Conservation (phyloP, 2,888 invertebrate species). For the Pristionchus exspectatus region DNA sequence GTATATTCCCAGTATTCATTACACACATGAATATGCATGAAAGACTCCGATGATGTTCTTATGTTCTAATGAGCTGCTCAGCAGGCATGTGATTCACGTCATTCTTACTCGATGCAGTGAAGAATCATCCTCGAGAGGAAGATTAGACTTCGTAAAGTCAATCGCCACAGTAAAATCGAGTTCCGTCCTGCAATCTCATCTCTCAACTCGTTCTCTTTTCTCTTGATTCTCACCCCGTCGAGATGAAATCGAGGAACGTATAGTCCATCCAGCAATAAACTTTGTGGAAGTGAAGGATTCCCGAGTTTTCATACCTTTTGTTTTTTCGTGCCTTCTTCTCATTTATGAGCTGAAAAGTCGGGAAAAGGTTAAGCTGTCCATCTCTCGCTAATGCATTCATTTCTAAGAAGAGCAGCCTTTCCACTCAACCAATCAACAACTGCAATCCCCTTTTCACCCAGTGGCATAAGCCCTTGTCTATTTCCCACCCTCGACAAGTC, state of each 20-base stretch:
- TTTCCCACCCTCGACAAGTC: conserved; percentile 39
- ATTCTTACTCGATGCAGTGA: conserved; percentile 65
- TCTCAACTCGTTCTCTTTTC: background rate
- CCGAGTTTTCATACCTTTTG: conserved; percentile 72
- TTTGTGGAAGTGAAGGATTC: conserved; percentile 68
- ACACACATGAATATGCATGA: background rate
- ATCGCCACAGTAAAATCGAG: conserved; percentile 72
- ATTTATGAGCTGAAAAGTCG: conserved; percentile 67
- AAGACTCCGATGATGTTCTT: background rate
- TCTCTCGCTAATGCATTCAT: background rate
- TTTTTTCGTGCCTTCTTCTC: conserved; percentile 71
- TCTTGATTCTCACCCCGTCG: conserved; percentile 63
- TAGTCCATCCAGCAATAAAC: conserved; percentile 69
- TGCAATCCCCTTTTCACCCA: background rate
- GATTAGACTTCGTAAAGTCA: conserved; percentile 72
- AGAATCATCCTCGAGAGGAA: conserved; percentile 71
- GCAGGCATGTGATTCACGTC: background rate
- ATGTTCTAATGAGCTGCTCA: background rate
- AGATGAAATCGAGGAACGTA: conserved; percentile 71
- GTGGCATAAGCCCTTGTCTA: conserved; percentile 4
- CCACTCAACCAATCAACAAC: conserved; percentile 38
- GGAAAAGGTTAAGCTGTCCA: background rate
- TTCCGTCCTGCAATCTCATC: conserved; percentile 65
- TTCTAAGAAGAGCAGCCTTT: background rate
- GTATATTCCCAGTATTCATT: too few relatives aligned